Conservation (phyloP, 2,888 invertebrate genomes). For the Philereme transversata region DNA sequence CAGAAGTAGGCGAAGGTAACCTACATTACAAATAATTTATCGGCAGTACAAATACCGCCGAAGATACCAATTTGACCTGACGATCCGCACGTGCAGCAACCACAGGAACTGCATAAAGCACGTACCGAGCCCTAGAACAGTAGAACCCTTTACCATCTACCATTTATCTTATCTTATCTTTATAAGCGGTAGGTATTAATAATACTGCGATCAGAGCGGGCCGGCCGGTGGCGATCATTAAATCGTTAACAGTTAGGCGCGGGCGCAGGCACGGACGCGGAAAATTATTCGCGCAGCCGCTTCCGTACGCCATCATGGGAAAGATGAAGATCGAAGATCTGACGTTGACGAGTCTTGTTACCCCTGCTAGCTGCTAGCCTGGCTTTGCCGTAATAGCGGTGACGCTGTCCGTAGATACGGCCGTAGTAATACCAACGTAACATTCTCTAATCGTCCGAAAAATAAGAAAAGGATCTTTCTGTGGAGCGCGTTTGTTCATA, state of each 20-base stretch:
- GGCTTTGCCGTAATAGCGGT: too few relatives aligned
- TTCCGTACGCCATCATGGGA: conserved; percentile 54
- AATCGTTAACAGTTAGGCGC: conserved; percentile 70
- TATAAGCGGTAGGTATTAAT: conserved; percentile 29
- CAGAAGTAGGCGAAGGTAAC: too few relatives aligned
- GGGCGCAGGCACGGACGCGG: conserved; percentile 71
- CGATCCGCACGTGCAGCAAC: conserved; percentile 15
- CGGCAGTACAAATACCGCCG: too few relatives aligned
- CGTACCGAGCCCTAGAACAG: conserved; percentile 17
- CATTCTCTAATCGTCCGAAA: too few relatives aligned
- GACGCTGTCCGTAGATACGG: too few relatives aligned
- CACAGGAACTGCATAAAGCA: conserved; percentile 16
- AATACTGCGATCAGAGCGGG: conserved; percentile 28
- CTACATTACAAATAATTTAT: too few relatives aligned
- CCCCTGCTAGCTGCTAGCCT: conserved; percentile 9
- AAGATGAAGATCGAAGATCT: conserved; percentile 29
- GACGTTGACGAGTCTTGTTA: conserved; percentile 18
- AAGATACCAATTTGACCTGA: conserved; percentile 4
- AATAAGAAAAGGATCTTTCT: too few relatives aligned
- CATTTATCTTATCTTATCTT: conserved; percentile 27
- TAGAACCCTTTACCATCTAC: conserved; percentile 24
- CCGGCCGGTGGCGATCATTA: conserved; percentile 58
- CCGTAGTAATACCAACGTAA: too few relatives aligned
- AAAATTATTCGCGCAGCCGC: conserved; percentile 74
- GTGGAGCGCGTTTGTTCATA: too few relatives aligned